Percentiles rank a stretch among this genome's conserved stretches.
Evolutionary conservation across 2,113 vertebrate genomes (phyloP).

Genomic region (Dipodomys ordii): DNA sequence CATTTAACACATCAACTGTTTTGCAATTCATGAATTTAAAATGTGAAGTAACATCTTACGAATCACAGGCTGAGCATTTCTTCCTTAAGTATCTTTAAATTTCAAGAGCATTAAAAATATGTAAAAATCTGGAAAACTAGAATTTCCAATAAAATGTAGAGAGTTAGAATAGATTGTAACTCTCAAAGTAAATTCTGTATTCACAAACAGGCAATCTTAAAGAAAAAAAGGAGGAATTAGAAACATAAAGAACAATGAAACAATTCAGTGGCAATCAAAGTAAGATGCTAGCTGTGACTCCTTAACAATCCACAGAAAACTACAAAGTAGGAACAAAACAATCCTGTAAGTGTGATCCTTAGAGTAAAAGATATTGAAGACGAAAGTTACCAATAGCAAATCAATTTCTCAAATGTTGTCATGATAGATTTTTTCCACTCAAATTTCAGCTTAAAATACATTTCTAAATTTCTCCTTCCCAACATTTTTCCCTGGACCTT

Average conservation of each 20-base stretch:
- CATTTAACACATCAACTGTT: not conserved
- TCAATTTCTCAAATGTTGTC: not conserved
- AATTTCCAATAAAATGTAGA: slow-evolving; percentile 11
- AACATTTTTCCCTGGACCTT: not conserved
- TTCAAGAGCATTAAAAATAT: not conserved
- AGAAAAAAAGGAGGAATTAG: not conserved
- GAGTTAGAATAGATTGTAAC: not conserved
- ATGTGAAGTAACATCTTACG: not conserved
- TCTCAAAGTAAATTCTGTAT: not conserved
- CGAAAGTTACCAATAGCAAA: not conserved
- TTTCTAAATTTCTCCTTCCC: not conserved
- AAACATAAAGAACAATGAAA: slow-evolving; percentile 11
- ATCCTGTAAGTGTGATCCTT: not conserved
- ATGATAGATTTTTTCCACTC: not conserved
- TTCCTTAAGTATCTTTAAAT: slow-evolving; percentile 13
- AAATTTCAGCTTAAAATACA: not conserved
- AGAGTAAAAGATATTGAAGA: not conserved
- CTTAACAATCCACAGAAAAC: not conserved
- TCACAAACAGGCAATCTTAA: not conserved
- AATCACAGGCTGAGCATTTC: not conserved
- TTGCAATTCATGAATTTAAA: slow-evolving; percentile 12
- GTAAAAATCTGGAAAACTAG: not conserved
- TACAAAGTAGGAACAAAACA: not conserved
- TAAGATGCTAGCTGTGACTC: not conserved
- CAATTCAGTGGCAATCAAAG: not conserved